These are phyloP conservation scores for Gallinago solitaria DNA, from an alignment of 2,797 vertebrate genomes.

Conservation along the genomic window DNA sequence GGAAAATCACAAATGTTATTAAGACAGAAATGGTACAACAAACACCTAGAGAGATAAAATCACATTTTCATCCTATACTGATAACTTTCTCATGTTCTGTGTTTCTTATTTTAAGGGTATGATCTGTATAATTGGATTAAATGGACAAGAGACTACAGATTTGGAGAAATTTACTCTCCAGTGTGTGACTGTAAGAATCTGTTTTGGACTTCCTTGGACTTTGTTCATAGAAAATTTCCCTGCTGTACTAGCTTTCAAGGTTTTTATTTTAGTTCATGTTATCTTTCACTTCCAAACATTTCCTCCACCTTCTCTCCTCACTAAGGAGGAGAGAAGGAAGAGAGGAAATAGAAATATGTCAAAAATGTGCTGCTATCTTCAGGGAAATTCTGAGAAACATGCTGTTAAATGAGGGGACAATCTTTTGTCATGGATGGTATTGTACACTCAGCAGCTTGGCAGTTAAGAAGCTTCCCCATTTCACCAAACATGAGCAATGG, in stretches of 20 bases:
- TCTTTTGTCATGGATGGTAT: not conserved
- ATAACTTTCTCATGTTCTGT: not conserved
- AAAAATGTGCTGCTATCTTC: constrained; percentile 22
- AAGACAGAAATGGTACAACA: not conserved
- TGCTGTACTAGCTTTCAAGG: not conserved
- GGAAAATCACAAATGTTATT: not conserved
- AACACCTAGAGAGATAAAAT: not conserved
- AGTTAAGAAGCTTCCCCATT: constrained; percentile 58
- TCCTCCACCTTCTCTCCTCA: not conserved
- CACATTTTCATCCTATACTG: not conserved
- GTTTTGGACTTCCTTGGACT: not conserved
- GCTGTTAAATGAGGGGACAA: constrained; percentile 41
- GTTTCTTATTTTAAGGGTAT: not conserved
- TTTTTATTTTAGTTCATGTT: not conserved
- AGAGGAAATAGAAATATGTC: not conserved
- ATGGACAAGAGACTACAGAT: not conserved
- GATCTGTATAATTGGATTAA: not conserved
- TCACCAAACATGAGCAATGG: constrained; percentile 62
- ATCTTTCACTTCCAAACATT: not conserved
- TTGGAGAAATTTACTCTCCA: not conserved
- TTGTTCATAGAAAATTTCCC: not conserved
- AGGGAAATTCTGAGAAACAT: constrained; percentile 15
- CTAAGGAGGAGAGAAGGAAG: not conserved
- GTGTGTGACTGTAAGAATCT: not conserved
- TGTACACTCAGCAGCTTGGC: constrained; percentile 22